Base-by-base conservation (phyloP, 2,797 vertebrate species). In the Sylvilagus floridanus region DNA sequence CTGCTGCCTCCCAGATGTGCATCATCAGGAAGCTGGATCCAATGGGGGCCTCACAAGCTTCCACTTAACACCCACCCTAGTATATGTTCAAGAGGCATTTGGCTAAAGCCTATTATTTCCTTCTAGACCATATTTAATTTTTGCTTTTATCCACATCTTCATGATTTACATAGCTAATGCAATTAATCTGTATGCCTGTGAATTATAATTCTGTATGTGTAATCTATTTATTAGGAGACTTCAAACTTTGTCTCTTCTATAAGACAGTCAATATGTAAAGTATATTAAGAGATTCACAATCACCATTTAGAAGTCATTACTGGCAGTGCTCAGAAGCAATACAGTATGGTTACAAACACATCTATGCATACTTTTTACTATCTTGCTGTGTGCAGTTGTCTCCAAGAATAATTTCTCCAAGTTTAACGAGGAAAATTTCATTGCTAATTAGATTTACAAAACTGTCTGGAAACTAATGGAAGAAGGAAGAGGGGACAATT, bases 371-470 rank as follows among this genome's bases (percentile, higher is more conserved):
- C 94, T 32, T 83, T 96, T 96, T 96, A 76, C 84, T 95, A 69
- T 75, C 69, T 85, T 93, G 16, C 73, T 78, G 89, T 84, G 68
- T 66, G 60, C 0, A 1, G 22, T 97, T 96, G 63, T 84, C 90
- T 89, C 75, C n/a, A 54, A 71, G 71, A 88, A 77, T 26, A 83
- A 37, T 30, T 82, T 95, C 87, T 89, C 86, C 79, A 3, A 2
- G 2, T 88, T 92, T 90, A 47, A 54, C 69, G 93, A 91, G 76
- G 11, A 22, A 93, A 93, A 83, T 91, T 97, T 97, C 72, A 96
- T 75, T 96, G 63, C 87, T 97, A 97, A 98, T 93, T 97, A 92
- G 94, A 96, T 96, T 88, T 96, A 95, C 88, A 92, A 69, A 98
- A 73, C 26, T 85, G 24, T 37, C 57, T 84, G 79, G 87, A 96